A percentile compares a stretch with the other conserved stretches of the same genome.
Conservation (phyloP, 2,888 invertebrate species). For the Myopa tessellatipennis region DNA sequence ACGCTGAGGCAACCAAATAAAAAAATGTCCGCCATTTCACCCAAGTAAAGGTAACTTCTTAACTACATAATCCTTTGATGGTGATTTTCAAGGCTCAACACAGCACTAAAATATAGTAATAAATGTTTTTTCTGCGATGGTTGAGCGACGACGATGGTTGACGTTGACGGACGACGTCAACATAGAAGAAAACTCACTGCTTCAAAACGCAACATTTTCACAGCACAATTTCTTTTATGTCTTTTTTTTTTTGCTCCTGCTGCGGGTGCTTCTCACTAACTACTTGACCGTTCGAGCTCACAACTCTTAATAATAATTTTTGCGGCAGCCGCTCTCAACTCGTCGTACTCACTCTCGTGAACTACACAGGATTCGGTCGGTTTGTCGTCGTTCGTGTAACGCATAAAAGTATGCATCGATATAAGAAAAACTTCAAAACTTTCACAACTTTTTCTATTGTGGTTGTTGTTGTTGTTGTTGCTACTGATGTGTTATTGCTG, state of each 20-base stretch:
- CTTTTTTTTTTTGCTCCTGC: not conserved
- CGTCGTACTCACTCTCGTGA: not conserved
- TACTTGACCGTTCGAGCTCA: conserved; percentile 44
- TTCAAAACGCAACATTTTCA: too few relatives aligned
- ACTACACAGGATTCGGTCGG: conserved; percentile 36
- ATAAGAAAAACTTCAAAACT: not conserved
- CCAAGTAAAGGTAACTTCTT: too few relatives aligned
- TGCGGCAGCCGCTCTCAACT: conserved; percentile 52
- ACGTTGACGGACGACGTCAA: too few relatives aligned
- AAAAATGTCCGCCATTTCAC: too few relatives aligned
- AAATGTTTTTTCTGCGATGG: too few relatives aligned
- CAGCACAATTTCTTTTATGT: too few relatives aligned
- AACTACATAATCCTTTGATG: too few relatives aligned
- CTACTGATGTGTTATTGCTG: conserved; percentile 8
- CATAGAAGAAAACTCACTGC: too few relatives aligned
- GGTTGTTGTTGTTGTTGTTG: not conserved
- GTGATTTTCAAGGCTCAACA: too few relatives aligned
- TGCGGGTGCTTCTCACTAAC: not conserved
- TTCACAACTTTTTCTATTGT: not conserved
- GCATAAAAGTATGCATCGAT: conserved; percentile 23
- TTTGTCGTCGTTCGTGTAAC: not conserved
- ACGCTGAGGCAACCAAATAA: too few relatives aligned
- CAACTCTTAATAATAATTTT: conserved; percentile 50
- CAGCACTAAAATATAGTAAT: too few relatives aligned
- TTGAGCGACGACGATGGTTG: too few relatives aligned